Conservation (phyloP, 2,113 vertebrate species). For the Phasianus colchicus region DNA sequence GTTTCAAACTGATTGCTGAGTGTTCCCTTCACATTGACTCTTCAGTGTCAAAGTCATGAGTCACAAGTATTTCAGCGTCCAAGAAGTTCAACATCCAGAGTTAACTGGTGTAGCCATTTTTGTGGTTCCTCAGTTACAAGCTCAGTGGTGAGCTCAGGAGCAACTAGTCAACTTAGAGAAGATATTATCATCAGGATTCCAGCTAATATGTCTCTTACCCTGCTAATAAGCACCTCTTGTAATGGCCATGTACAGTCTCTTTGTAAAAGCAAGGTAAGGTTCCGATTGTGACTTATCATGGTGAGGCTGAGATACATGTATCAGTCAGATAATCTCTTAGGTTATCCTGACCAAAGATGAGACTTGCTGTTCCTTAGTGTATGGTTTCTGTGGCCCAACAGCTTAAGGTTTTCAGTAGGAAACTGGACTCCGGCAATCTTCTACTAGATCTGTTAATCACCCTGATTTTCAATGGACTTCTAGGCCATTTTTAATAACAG, state of each 20-base stretch:
- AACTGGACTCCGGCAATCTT: not conserved
- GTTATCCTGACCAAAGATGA: not conserved
- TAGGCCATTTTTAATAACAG: conserved; percentile 28
- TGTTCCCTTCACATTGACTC: not conserved
- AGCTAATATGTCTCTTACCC: not conserved
- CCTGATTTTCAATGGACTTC: conserved; percentile 30
- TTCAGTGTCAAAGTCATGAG: not conserved
- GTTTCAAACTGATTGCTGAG: not conserved
- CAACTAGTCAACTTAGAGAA: not conserved
- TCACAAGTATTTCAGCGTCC: not conserved
- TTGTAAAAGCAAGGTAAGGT: not conserved
- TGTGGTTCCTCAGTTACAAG: not conserved
- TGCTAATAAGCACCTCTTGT: not conserved
- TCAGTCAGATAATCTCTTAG: not conserved
- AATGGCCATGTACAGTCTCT: not conserved
- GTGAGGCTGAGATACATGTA: not conserved
- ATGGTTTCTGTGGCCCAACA: not conserved
- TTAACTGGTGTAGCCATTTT: not conserved
- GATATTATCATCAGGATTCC: not conserved
- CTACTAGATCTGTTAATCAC: conserved; percentile 12
- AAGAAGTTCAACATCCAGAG: not conserved
- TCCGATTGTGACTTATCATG: not conserved
- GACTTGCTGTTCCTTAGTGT: not conserved
- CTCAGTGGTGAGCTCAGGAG: not conserved
- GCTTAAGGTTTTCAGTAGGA: not conserved